Evolutionary conservation across 2,113 vertebrate species (phyloP).

Genomic region (Leptocoma aspasia): DNA sequence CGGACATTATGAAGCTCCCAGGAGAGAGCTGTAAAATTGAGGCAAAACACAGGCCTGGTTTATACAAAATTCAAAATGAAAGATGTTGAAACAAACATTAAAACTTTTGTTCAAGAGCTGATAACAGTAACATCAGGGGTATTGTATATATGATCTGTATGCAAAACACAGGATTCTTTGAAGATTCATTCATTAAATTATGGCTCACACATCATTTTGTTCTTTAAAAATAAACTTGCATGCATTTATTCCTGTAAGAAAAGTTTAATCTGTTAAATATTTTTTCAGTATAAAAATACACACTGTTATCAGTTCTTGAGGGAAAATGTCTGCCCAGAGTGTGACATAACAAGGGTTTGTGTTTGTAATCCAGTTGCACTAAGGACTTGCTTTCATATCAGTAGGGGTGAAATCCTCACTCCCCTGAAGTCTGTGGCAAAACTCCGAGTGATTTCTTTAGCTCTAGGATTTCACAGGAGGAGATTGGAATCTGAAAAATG

Average conservation of each 20-base stretch:
- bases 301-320: neutral
- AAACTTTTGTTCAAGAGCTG: slow-evolving; percentile 8
- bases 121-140: slow-evolving; percentile 6
- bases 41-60: slow-evolving; percentile 35
- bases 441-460: slow-evolving; percentile 58
- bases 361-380: slow-evolving; percentile 23
- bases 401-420: slow-evolving; percentile 53
- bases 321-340: slow-evolving; percentile 29
- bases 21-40: slow-evolving; percentile 10
- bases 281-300: slow-evolving; percentile 38
- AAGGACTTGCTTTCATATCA: slow-evolving; percentile 46
- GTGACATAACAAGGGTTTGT: slow-evolving; percentile 32
- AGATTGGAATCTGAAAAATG: slow-evolving; percentile 62
- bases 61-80: slow-evolving; percentile 49
- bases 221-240: slow-evolving; percentile 43
- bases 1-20: slow-evolving; percentile 20
- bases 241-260: slow-evolving; percentile 7
- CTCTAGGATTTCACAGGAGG: slow-evolving; percentile 55
- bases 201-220: neutral
- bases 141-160: neutral
- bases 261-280: slow-evolving; percentile 38
- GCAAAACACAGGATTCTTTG: neutral
- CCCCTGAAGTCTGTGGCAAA: slow-evolving; percentile 50
- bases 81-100: slow-evolving; percentile 36
- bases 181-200: neutral